Evolutionary conservation across 2,797 vertebrate genomes (phyloP).

Genomic region (Hozukius guyotensis): DNA sequence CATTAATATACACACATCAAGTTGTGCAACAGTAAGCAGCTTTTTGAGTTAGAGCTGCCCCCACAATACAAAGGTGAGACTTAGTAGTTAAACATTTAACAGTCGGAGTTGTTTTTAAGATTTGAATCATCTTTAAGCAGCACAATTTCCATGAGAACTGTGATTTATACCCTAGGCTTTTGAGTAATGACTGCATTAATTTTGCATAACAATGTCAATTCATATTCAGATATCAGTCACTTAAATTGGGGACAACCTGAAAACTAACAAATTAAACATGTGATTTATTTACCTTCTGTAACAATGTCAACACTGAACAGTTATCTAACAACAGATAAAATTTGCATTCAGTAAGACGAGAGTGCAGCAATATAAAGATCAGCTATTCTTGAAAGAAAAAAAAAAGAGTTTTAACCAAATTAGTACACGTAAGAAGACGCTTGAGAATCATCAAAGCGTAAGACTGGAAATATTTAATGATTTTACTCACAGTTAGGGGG

Average conservation of each 20-base stretch:
- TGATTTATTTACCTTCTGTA: background rate
- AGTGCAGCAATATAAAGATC: background rate
- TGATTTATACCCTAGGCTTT: background rate
- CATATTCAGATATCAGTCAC: background rate
- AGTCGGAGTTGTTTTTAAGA: background rate
- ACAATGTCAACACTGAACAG: constrained; percentile 14
- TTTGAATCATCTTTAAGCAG: background rate
- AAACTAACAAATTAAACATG: background rate
- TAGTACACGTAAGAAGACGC: background rate
- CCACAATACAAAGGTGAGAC: background rate
- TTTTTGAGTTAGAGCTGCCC: background rate
- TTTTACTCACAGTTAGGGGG: background rate
- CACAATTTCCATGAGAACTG: background rate
- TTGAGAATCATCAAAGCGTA: background rate
- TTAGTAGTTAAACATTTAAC: background rate
- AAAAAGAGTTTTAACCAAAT: background rate
- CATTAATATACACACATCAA: constrained; percentile 12
- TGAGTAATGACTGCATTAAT: background rate
- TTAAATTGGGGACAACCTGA: background rate
- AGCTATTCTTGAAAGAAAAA: background rate
- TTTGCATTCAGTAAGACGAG: constrained; percentile 7
- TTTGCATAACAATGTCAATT: background rate
- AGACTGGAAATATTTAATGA: constrained; percentile 13
- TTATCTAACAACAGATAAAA: constrained; percentile 1
- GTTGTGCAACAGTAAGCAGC: constrained; percentile 1